Evolutionary conservation across 1,140 invertebrate species (phyloP).

Genomic region (Eurosta solidaginis): DNA sequence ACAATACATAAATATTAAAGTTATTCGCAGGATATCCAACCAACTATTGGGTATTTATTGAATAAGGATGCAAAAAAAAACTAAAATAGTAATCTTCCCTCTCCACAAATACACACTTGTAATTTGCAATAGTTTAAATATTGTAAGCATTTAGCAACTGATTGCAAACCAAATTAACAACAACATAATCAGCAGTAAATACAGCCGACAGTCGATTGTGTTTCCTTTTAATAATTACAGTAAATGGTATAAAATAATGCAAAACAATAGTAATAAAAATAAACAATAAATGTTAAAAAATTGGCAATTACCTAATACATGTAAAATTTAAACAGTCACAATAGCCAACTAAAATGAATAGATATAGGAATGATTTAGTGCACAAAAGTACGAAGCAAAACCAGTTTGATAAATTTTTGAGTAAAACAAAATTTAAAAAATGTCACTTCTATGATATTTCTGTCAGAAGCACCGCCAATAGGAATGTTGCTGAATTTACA

Average conservation of each 20-base stretch:
- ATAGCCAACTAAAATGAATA: not conserved
- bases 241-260: not conserved
- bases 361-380: not conserved
- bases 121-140: not conserved
- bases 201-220: slow-evolving; percentile 22
- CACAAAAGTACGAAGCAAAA: not conserved
- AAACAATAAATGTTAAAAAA: not conserved
- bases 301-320: not conserved
- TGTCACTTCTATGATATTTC: too few species aligned
- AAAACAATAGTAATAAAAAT: not conserved
- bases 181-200: too few species aligned
- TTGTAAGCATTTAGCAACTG: not conserved
- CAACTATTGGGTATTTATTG: not conserved
- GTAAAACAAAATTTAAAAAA: too few species aligned
- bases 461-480: too few species aligned
- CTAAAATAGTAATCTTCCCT: slow-evolving; percentile 18
- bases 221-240: not conserved
- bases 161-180: slow-evolving; percentile 1
- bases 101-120: not conserved
- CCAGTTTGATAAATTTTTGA: too few species aligned
- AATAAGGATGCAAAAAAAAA: not conserved
- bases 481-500: too few species aligned
- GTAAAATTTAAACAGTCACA: not conserved
- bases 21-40: not conserved
- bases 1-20: not conserved